Evolutionary conservation across 2,888 invertebrate species (phyloP), one percentile per base, ranked within the genome.

Genomic region (Drosophila setosimentum): DNA sequence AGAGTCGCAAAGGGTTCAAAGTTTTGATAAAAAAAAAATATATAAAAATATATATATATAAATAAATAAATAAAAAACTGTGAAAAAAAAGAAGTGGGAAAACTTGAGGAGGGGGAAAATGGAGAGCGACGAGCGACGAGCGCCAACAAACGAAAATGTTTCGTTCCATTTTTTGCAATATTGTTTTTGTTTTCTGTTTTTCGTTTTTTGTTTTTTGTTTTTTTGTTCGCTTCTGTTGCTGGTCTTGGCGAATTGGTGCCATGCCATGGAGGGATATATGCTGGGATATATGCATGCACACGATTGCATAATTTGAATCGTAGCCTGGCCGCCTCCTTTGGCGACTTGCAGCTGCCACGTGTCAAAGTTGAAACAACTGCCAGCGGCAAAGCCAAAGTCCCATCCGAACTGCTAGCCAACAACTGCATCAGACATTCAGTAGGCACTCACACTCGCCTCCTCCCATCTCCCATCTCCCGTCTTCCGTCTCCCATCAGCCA

Each of bases 261-360:
- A 77, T 54, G 73, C 29, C 76, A 81, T 84, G 73, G 60, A 60
- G 49, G 62, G 66, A 78, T 78, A 50, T 64, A 49, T 65, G 75
- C 74, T 21, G 33, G 60, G 35, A 73, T 24, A 54, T 54, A 54
- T 27, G 60, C 81, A 69, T 70, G 70, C 74, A 68, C 68, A 80
- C 77, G 86, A 88, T 84, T 86, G 89, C 84, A 90, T 87, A 83
- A 88, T 77, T 81, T 67, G 81, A 76, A 67, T 64, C 63, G 16
- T 40, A 40, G n/a, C 40, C 40, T 45, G 45, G 57, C 21, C 63
- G n/a, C 11, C 64, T n/a, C 37, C 48, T 45, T 30, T 58, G 32
- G 45, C 55, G 54, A 54, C 68, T 75, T 71, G 72, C 78, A 68
- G 65, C 78, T 82, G 78, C 59, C 73, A 68, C 53, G 79, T 78